Conservation (phyloP, 2,888 invertebrate genomes). For the Epinotia bilunana region DNA sequence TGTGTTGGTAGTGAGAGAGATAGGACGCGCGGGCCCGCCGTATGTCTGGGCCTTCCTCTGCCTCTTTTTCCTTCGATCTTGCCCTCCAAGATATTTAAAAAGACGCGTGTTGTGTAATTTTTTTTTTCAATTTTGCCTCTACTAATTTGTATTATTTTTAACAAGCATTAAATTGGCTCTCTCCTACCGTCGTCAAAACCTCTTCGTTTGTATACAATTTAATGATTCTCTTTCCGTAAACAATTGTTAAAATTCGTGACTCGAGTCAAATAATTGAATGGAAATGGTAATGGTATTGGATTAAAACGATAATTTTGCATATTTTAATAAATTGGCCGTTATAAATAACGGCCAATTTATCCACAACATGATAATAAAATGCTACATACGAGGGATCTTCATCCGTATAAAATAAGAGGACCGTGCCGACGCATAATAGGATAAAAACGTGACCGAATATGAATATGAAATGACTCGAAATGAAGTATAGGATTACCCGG, state of each 20-base stretch:
- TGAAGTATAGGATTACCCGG: not conserved
- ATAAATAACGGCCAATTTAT: too few species aligned
- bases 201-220: too few species aligned
- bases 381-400: conserved; percentile 17
- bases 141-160: not conserved
- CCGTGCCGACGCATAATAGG: conserved; percentile 27
- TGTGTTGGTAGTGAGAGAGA: too few species aligned
- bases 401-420: not conserved
- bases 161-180: too few species aligned
- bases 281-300: conserved; percentile 12
- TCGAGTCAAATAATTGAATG: conserved; percentile 1
- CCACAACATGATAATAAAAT: conserved; percentile 14
- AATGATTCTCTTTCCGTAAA: not conserved
- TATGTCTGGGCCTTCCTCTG: too few species aligned
- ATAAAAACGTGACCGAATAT: conserved; percentile 29
- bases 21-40: too few species aligned
- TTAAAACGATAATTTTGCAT: not conserved
- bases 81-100: too few species aligned
- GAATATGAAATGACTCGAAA: conserved; percentile 20
- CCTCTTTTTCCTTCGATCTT: too few species aligned
- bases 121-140: too few species aligned
- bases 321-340: conserved; percentile 23
- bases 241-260: not conserved
- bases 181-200: too few species aligned
- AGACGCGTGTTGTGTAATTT: too few species aligned